Base-by-base conservation (phyloP, 2,113 vertebrate species). In the Bungarus multicinctus region DNA sequence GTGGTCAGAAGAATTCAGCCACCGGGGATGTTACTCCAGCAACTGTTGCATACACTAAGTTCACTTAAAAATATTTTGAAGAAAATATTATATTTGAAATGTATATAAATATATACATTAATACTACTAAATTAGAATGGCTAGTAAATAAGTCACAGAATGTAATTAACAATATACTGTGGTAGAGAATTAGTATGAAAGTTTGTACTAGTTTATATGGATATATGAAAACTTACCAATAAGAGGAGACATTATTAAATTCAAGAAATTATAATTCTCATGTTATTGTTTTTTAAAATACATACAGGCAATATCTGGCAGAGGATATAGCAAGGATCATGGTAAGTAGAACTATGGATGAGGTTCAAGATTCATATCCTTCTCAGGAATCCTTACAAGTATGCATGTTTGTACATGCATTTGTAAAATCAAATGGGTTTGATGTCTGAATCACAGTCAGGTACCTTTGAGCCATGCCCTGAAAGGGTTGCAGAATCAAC, bases 41-140 rank as follows among this genome's bases (percentile, higher is more conserved):
- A 92, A 20, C 12, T 55, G 3, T n/a, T 8, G 88, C 1, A 87
- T 64, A 54, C n/a, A 88, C 39, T 85, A 87, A 87, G 45, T 88
- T 64, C 91, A 69, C n/a, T 92, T 89, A 18, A 85, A 92, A 85
- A 57, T 85, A 81, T 85, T 30, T 45, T 74, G 64, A 81, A 69
- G n/a, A 69, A 89, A 89, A 23, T 81, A 85, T 85, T 81, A 89
- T 88, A 89, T 92, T 89, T 85, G 43, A 91, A 20, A 81, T 47
- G 52, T 55, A 54, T 43, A 30, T 20, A 58, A 50, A 60, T 52
- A 64, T 22, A 18, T 25, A 53, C 30, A 60, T 27, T 91, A 16
- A 14, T 25, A 91, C 39, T 16, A 91, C 23, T 9, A 27, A 50
- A n/a, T 60, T 20, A 14, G 12, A 74, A 74, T 92, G 23, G 47